Evolutionary conservation across 1,140 invertebrate genomes (phyloP).

Genomic region (Drosophila ficusphila): DNA sequence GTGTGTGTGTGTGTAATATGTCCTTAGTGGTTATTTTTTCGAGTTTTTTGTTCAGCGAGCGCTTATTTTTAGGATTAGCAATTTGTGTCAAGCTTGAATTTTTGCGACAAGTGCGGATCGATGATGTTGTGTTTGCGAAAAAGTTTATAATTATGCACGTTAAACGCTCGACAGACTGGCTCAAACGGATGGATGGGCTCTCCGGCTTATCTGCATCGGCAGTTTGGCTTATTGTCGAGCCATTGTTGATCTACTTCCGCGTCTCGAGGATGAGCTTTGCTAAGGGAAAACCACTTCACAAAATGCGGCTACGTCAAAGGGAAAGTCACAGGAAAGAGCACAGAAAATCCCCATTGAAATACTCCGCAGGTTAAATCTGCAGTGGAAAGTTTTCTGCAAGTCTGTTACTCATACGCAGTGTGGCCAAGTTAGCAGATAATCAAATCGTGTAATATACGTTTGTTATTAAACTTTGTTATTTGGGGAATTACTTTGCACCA

Average conservation of each 20-base stretch:
- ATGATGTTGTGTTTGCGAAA: constrained; percentile 28
- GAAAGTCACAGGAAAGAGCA: not conserved
- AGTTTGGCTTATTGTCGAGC: constrained; percentile 8
- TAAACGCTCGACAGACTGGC: constrained; percentile 15
- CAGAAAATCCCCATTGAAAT: not conserved
- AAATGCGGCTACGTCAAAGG: not conserved
- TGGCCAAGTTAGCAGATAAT: too few relatives aligned
- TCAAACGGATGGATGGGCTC: constrained; percentile 1
- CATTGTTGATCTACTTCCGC: constrained; percentile 39
- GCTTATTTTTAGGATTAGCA: constrained; percentile 59
- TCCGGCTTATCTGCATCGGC: constrained; percentile 20
- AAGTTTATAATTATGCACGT: constrained; percentile 45
- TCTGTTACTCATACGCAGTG: not conserved
- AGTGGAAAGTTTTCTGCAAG: not conserved
- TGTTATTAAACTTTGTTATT: too few relatives aligned
- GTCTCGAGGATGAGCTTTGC: constrained; percentile 21
- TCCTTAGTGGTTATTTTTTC: constrained; percentile 4
- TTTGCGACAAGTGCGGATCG: constrained; percentile 17
- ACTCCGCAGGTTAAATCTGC: too few relatives aligned
- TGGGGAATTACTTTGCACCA: too few relatives aligned
- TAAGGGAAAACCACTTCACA: too few relatives aligned
- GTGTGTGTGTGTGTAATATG: constrained; percentile 3
- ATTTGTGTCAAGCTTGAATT: constrained; percentile 53
- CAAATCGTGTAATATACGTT: too few relatives aligned
- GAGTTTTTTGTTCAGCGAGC: constrained; percentile 7